These are phyloP conservation scores for Poecilia velifera DNA, from an alignment of 2,797 vertebrate species.

Conservation along the genomic window DNA sequence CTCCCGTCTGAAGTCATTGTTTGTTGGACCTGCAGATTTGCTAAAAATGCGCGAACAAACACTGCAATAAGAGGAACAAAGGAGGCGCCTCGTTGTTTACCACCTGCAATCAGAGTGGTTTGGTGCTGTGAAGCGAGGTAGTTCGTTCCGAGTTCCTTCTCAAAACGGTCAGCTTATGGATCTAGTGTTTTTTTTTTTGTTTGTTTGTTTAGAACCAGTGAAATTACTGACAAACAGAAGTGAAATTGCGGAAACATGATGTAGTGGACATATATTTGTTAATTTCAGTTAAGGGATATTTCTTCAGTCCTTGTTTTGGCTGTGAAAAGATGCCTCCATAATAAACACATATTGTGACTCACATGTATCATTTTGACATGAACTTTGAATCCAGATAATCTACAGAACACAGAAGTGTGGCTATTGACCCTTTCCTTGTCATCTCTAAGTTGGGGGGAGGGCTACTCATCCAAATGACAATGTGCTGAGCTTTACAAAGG, in stretches of 20 bases:
- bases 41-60: conserved; percentile 36
- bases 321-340: conserved; percentile 3
- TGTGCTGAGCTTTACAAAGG: neutral
- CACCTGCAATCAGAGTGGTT: neutral
- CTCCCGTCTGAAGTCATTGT: conserved; percentile 10
- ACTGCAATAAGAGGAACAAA: conserved; percentile 29
- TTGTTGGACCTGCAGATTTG: conserved; percentile 21
- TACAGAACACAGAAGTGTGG: neutral
- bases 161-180: conserved; percentile 15
- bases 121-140: neutral
- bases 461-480: neutral
- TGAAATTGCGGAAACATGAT: neutral
- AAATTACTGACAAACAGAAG: conserved; percentile 3
- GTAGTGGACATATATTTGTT: neutral
- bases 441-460: neutral
- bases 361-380: conserved; percentile 13
- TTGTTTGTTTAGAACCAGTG: neutral
- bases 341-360: conserved; percentile 1
- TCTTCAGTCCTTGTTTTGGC: neutral
- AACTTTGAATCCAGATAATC: neutral
- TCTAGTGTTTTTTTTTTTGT: neutral
- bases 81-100: conserved; percentile 23
- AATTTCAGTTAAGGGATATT: neutral
- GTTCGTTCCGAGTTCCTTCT: neutral
- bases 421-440: neutral